phyloP scores from a whole-genome alignment of 2,113 vertebrate species.

The Semicossyphus pulcher region DNA sequence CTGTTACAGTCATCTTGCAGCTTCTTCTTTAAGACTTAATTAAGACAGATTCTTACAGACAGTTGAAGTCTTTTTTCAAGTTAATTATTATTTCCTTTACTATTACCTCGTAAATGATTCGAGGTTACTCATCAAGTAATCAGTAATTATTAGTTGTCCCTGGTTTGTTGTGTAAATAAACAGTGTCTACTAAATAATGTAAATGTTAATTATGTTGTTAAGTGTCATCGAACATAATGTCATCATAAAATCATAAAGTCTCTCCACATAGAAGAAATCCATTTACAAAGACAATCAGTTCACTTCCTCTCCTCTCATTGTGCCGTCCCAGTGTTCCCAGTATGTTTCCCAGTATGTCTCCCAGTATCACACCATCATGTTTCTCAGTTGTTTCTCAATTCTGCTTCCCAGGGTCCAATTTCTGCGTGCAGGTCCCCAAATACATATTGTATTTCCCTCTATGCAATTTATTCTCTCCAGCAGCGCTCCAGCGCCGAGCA shows the following conservation, averaged over 20 bases:
- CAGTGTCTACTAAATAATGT: no score
- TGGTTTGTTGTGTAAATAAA: neutral
- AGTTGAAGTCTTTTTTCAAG: no score
- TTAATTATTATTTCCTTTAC: no score
- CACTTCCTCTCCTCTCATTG: neutral
- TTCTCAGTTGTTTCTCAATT: conserved; percentile 12
- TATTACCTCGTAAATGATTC: no score
- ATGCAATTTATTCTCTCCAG: conserved; percentile 33
- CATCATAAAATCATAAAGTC: no score
- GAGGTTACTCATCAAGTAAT: no score
- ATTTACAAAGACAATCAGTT: neutral
- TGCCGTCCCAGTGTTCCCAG: neutral
- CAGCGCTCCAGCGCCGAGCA: conserved; percentile 21
- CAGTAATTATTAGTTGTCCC: no score
- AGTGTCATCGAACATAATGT: no score
- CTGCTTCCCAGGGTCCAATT: neutral
- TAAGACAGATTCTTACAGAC: no score
- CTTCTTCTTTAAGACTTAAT: no score
- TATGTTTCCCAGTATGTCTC: neutral
- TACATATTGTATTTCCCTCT: conserved; percentile 6
- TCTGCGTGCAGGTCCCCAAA: conserved; percentile 5
- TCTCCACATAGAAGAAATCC: neutral
- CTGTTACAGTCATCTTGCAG: no score
- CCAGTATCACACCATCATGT: conserved; percentile 8
- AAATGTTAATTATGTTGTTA: no score